Evolutionary conservation across 2,888 invertebrate genomes (phyloP).

Genomic region (Drosophila suboccidentalis): DNA sequence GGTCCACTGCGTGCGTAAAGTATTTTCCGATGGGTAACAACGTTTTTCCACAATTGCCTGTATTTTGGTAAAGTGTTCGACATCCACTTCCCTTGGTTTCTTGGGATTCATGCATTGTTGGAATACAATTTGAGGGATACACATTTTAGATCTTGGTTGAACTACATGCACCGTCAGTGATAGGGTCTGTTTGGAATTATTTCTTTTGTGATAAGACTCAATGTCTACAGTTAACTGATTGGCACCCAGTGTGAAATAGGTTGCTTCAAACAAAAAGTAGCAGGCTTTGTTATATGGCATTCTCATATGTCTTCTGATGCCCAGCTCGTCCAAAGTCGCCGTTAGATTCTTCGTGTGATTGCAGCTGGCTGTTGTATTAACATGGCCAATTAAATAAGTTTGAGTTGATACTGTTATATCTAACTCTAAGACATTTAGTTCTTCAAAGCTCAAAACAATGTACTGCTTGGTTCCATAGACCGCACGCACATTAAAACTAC

Average conservation of each 20-base stretch:
- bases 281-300: constrained; percentile 27
- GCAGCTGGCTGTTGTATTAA: not conserved
- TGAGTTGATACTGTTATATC: constrained; percentile 32
- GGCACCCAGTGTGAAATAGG: constrained; percentile 25
- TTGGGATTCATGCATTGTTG: constrained; percentile 5
- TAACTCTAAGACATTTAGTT: not conserved
- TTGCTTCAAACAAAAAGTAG: constrained; percentile 30
- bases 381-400: constrained; percentile 22
- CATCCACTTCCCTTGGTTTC: not conserved
- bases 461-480: constrained; percentile 21
- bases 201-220: not conserved
- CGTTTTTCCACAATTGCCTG: constrained; percentile 27
- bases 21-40: constrained; percentile 1
- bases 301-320: constrained; percentile 33
- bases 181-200: not conserved
- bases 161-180: constrained; percentile 28
- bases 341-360: constrained; percentile 34
- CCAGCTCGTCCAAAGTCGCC: constrained; percentile 13
- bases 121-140: constrained; percentile 19
- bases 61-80: constrained; percentile 31
- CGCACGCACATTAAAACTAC: constrained; percentile 30
- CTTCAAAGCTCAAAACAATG: constrained; percentile 40
- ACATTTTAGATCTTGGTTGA: not conserved
- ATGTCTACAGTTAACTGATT: constrained; percentile 28
- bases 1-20: constrained; percentile 16